Base-by-base conservation (phyloP, 1,140 invertebrate genomes). In the Drosophila sechellia region DNA sequence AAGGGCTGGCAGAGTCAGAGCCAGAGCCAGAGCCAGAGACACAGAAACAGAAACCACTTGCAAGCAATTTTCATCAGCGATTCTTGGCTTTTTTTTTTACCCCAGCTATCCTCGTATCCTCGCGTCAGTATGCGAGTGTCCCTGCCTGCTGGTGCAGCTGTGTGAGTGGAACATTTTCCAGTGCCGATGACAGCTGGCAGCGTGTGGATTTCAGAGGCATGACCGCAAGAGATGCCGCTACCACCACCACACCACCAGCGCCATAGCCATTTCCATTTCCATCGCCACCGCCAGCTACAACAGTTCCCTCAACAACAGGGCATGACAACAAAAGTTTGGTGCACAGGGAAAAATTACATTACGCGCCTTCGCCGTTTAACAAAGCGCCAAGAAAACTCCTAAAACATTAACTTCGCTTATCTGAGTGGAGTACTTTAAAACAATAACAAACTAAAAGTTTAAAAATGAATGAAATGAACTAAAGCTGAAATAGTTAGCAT, bases 51-150 rank as follows among this genome's bases (percentile, higher is more conserved):
- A 87, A 86, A 86, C 81, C 81, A 86, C 81, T 86, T 86, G 83
- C 81, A 86, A 86, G 84, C 71, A 79, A 86, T 86, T 86, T 86
- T 89, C 83, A 86, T 86, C 83, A 89, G 84, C 83, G 80, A 72
- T 58, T 76, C 78, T 63, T 56, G n/a, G 13, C 40, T 66, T 53
- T 66, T 27, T 66, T 27, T 56, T 61, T 43, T 48, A 43, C 5
- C 11, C 25, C 46, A 3, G 31, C 31, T 31, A 31, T 31, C 4
- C 3, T 10, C 22, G 25, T 20, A 45, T 48, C 31, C 17, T 22
- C 39, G 6, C 31, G 4, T 31, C 15, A 8, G 37, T 48, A 11
- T 55, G 34, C 35, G 40, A 54, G 40, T 63, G 48, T 20, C 39
- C 13, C 39, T 34, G 42, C 42, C 17, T 42, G 40, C n/a, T 22